Evolutionary conservation across 2,888 invertebrate species (phyloP).

Genomic region (Chalcosyrphus nemorum): DNA sequence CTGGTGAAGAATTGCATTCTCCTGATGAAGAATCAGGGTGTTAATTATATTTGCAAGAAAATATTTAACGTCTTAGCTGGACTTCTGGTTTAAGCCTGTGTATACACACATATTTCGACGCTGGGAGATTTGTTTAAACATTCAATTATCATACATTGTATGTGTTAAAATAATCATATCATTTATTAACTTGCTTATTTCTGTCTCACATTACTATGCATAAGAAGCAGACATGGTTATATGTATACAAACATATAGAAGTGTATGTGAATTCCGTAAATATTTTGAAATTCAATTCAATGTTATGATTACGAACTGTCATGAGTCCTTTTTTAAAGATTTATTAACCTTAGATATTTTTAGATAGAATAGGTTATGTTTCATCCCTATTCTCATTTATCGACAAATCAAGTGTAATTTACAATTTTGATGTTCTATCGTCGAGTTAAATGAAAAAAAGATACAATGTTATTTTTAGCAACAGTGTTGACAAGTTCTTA

Average conservation of each 20-base stretch:
- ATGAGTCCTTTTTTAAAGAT: neutral
- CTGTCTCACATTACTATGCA: neutral
- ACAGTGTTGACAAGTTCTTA: neutral
- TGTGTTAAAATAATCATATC: no score
- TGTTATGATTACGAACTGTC: neutral
- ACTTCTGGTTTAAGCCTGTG: neutral
- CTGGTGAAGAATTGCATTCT: neutral
- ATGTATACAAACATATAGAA: no score
- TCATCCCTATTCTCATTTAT: neutral
- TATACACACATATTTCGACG: neutral
- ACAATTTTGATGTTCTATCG: neutral
- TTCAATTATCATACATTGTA: no score
- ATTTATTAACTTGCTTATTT: neutral
- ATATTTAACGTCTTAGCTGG: neutral
- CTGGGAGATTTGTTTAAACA: slow-evolving; percentile 4
- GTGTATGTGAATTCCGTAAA: neutral
- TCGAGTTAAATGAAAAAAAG: neutral
- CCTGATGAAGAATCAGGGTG: neutral
- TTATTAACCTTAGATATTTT: neutral
- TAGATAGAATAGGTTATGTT: neutral
- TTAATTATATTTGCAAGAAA: slow-evolving; percentile 17
- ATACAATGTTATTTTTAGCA: neutral
- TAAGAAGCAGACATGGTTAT: no score
- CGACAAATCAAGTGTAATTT: neutral
- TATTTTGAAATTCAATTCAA: neutral